phyloP scores from a whole-genome alignment of 2,797 vertebrate species.

The Coluber constrictor region DNA sequence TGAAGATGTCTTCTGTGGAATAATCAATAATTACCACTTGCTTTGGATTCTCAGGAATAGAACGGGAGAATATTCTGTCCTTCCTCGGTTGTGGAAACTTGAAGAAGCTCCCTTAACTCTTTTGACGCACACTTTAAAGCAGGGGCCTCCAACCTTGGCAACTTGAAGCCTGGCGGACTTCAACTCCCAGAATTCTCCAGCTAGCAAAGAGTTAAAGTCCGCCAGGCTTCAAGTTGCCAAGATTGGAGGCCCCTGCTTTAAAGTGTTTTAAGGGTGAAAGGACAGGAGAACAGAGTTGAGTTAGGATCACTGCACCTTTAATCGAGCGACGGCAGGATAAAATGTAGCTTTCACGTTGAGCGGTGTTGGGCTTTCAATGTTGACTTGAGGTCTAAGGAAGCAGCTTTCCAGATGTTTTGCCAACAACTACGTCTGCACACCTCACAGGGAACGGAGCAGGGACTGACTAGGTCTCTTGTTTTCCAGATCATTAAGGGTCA shows the following conservation, averaged over 20 bases:
- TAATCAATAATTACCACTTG: background rate
- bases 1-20: background rate
- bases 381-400: background rate
- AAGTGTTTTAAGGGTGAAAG: background rate
- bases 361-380: background rate
- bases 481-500: background rate
- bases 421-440: background rate
- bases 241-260: too few species aligned
- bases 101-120: background rate
- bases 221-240: too few species aligned
- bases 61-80: background rate
- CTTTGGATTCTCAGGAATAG: background rate
- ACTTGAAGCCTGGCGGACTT: too few species aligned
- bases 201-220: too few species aligned
- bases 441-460: background rate
- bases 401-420: background rate
- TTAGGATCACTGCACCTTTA: background rate
- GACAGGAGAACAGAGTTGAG: background rate
- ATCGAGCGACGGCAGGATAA: background rate
- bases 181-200: too few species aligned
- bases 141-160: too few species aligned
- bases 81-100: background rate
- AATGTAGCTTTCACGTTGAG: background rate
- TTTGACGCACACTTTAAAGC: background rate
- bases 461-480: background rate